Evolutionary conservation across 2,113 vertebrate genomes (phyloP).

Genomic region (Pelusios castaneus): DNA sequence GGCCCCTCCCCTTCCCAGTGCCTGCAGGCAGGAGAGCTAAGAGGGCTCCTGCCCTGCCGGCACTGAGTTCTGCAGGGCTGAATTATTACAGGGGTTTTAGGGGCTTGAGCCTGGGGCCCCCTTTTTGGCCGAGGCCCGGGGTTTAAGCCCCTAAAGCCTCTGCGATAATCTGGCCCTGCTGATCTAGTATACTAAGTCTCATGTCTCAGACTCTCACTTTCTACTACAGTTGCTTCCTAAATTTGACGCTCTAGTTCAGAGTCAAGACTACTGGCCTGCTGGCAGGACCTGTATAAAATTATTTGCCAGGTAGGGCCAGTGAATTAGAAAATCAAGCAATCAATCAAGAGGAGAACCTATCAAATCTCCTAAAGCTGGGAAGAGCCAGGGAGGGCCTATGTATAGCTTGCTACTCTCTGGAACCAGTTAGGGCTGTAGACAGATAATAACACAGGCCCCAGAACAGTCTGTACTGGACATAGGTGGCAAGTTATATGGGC

Average conservation of each 20-base stretch:
- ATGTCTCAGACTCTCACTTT: no score
- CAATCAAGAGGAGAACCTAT: neutral
- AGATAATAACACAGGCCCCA: neutral
- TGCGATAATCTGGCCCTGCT: no score
- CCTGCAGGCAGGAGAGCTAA: no score
- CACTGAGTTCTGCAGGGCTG: no score
- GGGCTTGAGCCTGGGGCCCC: no score
- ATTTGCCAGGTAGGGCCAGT: neutral
- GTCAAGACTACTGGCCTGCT: neutral
- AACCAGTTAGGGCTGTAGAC: neutral
- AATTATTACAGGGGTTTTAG: no score
- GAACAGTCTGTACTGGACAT: neutral
- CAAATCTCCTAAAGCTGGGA: neutral
- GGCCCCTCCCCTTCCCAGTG: no score
- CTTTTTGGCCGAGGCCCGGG: no score
- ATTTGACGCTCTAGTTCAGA: neutral
- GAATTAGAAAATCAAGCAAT: neutral
- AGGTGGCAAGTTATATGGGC: no score
- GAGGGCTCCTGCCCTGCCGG: no score
- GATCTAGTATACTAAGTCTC: no score
- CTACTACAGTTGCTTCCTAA: neutral
- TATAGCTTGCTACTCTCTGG: neutral
- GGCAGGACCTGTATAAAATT: neutral
- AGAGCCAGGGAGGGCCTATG: neutral
- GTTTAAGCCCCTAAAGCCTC: no score